These are phyloP conservation scores for Platysteira castanea DNA, from an alignment of 2,113 vertebrate species.

Conservation along the genomic window DNA sequence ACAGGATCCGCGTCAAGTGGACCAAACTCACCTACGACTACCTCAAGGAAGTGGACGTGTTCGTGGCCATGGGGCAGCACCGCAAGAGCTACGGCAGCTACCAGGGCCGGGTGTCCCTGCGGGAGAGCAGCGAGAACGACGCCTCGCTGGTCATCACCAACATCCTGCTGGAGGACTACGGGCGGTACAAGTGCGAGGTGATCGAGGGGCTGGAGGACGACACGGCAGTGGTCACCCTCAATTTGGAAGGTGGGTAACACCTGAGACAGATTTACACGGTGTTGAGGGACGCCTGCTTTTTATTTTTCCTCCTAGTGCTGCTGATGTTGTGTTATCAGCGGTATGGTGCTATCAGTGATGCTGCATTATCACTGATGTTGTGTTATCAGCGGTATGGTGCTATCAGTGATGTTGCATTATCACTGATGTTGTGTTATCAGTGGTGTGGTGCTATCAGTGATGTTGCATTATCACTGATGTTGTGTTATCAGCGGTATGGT, in stretches of 20 bases:
- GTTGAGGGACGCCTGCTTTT: background rate
- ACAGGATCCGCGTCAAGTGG: slow-evolving; percentile 88
- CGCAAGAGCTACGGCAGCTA: slow-evolving; percentile 81
- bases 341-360: background rate
- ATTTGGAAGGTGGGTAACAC: slow-evolving; percentile 74
- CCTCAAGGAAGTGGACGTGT: slow-evolving; percentile 81
- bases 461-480: too few species aligned
- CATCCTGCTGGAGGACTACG: slow-evolving; percentile 80
- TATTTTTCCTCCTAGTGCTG: background rate
- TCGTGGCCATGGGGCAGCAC: slow-evolving; percentile 88
- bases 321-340: background rate
- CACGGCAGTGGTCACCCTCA: slow-evolving; percentile 75
- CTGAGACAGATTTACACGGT: fast-evolving
- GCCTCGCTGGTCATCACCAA: slow-evolving; percentile 83
- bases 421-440: too few species aligned
- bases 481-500: too few species aligned
- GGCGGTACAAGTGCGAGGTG: slow-evolving; percentile 89
- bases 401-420: background rate
- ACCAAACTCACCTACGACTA: slow-evolving; percentile 85
- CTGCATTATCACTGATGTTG: background rate
- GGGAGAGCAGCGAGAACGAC: slow-evolving; percentile 72
- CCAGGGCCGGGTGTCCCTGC: slow-evolving; percentile 77
- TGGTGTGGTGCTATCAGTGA: too few species aligned
- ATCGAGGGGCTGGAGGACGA: slow-evolving; percentile 84
- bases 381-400: background rate